phyloP scores from a whole-genome alignment of 1,140 invertebrate genomes.

The Glossosoma conforme region DNA sequence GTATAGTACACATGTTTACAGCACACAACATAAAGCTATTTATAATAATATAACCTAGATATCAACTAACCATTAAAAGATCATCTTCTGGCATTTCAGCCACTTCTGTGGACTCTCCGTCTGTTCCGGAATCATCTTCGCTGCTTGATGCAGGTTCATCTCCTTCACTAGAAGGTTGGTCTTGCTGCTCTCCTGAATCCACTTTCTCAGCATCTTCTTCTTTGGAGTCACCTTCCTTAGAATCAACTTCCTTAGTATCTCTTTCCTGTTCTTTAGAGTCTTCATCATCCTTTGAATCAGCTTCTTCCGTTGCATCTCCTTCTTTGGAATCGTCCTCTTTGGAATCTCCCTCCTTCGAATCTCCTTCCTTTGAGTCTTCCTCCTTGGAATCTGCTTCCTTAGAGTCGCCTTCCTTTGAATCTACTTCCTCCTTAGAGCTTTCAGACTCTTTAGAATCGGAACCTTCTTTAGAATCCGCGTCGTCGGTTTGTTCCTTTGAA shows the following conservation, averaged over 20 bases:
- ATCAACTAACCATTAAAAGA: slow-evolving; percentile 49
- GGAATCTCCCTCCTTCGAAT: slow-evolving; percentile 32
- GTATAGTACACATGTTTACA: not conserved
- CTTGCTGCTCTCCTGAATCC: slow-evolving; percentile 20
- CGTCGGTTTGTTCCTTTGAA: slow-evolving; percentile 36
- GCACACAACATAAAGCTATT: no score
- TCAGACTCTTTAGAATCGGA: slow-evolving; percentile 39
- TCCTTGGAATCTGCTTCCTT: slow-evolving; percentile 30
- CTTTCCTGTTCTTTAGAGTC: slow-evolving; percentile 23
- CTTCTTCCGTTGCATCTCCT: slow-evolving; percentile 35
- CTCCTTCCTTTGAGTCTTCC: slow-evolving; percentile 25
- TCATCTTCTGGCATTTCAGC: slow-evolving; percentile 53
- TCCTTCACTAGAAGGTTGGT: slow-evolving; percentile 25
- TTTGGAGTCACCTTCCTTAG: slow-evolving; percentile 26
- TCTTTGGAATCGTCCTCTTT: slow-evolving; percentile 35
- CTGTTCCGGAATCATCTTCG: slow-evolving; percentile 9
- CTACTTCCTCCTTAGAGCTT: slow-evolving; percentile 38
- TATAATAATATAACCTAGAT: no score
- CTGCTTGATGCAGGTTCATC: slow-evolving; percentile 14
- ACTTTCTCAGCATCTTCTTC: slow-evolving; percentile 31
- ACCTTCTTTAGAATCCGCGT: slow-evolving; percentile 31
- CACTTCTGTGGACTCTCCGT: slow-evolving; percentile 33
- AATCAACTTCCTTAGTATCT: slow-evolving; percentile 19
- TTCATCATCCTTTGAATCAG: slow-evolving; percentile 25
- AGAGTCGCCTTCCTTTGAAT: slow-evolving; percentile 35